Base-by-base conservation (phyloP, 2,888 invertebrate genomes). In the Yponomeuta cagnagella region DNA sequence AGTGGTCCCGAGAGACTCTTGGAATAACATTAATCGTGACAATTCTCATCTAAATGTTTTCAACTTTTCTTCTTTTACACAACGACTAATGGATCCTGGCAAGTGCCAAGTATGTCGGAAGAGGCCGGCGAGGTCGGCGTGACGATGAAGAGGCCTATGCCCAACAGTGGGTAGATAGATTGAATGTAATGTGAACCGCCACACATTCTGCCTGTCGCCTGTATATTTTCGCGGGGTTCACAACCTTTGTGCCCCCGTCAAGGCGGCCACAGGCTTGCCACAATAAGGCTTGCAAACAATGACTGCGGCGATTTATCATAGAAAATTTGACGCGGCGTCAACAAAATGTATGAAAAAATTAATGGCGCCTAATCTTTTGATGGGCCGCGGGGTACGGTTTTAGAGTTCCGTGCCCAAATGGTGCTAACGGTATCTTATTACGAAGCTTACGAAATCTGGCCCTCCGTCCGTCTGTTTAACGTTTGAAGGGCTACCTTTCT, bases 241-340 rank as follows among this genome's bases (percentile, higher is more conserved):
- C 12, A 67, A 67, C 67, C 43, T 67, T 68, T 68, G 68, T 68
- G 52, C 31, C 12, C 48, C 31, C 68, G 52, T 68, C 68, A 68
- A 48, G 52, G 52, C 52, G 31, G 15, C 48, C 52, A 6, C 68
- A 12, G 52, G 52, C 31, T 48, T 30, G 5, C 52, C 63, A 70
- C 70, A 70, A 70, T 70, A 63, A 33, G 70, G 37, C 43, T 63
- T 8, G 63, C 70, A 70, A 70, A 70, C 70, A 70, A 70, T 70
- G 63, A 69, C 63, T 33, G 9, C 15, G n/a, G 33, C 63, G 70
- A 70, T 70, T 70, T 23, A 70, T 70, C 70, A 70, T 70, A 63
- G 70, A 52, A 68, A 68, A 68, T 68, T 68, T 68, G 68, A 68
- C 68, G 30, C 30, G 10, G 48, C 52, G 68, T 68, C 68, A 68